Evolutionary conservation across 2,113 vertebrate species (phyloP), one percentile per base, ranked within the genome.

Genomic region (Circaetus gallicus): DNA sequence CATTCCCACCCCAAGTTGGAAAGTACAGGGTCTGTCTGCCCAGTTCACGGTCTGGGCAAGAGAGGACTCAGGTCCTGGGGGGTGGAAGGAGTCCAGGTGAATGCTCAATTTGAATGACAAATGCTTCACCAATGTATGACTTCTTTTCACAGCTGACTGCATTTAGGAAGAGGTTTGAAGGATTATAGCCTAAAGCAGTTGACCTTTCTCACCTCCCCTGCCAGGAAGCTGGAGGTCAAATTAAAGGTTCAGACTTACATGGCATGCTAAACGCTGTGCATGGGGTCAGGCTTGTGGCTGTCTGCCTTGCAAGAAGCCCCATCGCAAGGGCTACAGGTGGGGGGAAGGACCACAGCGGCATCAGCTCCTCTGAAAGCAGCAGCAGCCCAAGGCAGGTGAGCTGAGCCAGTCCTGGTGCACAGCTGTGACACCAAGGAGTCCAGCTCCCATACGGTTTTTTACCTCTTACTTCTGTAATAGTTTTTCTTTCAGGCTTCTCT

Each of bases 181-280:
- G 92, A 76, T 90, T 72, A 65, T 49, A 82, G 52, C 69, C 91
- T 50, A 10, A 67, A 93, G 83, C 0, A 0, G 16, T 28, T 91
- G 78, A 87, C 92, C 90, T 91, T 90, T 89, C 82, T 49, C 82
- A 87, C 69, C 80, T 53, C 21, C 34, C 52, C 43, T 53, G 15
- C 53, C 69, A 11, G 63, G 63, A 50, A 66, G 63, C 42, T 55
- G 69, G 89, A 67, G 55, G 72, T 74, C 65, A 52, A 5, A 71
- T 52, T 1, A 34, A 38, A 84, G 65, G 21, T 47, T 86, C 8
- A 6, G 77, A 26, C 32, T 53, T 53, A 26, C 52, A 16, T 1
- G 36, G 80, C 63, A 47, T 0, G 1, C 42, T 29, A 4, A 62
- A 28, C 2, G 12, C 32, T 0, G 0, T 9, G 8, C 3, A 1